Conservation (phyloP, 2,797 vertebrate species). For the Microctenopoma lineatum region DNA sequence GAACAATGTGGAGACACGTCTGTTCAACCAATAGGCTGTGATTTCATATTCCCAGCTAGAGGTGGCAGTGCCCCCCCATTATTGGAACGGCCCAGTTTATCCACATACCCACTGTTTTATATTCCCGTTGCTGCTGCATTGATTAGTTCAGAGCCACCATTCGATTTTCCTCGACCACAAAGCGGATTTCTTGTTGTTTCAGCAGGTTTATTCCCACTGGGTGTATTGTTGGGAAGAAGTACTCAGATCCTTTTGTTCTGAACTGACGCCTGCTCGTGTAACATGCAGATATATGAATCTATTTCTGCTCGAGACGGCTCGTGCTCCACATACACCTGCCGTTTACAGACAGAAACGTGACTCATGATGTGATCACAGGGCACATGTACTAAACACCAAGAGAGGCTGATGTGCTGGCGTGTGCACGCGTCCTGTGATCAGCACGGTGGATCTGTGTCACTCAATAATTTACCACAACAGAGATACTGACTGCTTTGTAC, state of each 20-base stretch:
- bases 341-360: constrained; percentile 14
- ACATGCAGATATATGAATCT: too few relatives aligned
- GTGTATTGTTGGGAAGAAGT: too few relatives aligned
- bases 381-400: neutral
- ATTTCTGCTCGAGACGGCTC: too few relatives aligned
- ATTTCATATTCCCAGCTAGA: constrained; percentile 10
- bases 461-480: neutral
- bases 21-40: neutral
- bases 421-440: neutral
- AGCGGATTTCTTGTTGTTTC: too few relatives aligned
- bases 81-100: neutral
- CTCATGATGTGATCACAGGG: constrained; percentile 9
- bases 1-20: too few relatives aligned
- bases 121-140: too few relatives aligned
- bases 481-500: neutral
- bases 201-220: too few relatives aligned
- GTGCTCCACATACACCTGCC: constrained; percentile 1
- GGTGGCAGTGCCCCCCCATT: constrained; percentile 7
- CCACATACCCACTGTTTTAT: too few relatives aligned
- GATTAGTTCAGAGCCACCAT: too few relatives aligned
- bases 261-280: too few relatives aligned
- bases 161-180: too few relatives aligned
- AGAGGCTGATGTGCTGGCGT: neutral
- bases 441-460: neutral
- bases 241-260: too few relatives aligned